A percentile compares a stretch with the other conserved stretches of the same genome.
Evolutionary conservation across 2,113 vertebrate genomes (phyloP).

Genomic region (Psittacus erithacus): DNA sequence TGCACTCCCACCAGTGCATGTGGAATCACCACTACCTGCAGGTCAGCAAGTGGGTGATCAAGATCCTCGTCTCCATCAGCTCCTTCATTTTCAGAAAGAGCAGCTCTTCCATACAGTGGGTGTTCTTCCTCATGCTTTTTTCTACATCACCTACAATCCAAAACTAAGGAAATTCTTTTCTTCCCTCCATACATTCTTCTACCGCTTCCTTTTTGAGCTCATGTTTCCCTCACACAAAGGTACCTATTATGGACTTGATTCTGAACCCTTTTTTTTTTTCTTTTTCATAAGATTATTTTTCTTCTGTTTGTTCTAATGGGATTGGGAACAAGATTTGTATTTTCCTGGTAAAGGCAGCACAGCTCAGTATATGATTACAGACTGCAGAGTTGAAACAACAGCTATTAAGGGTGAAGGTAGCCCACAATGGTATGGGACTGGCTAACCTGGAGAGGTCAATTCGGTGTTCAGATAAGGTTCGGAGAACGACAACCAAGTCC

Average conservation of each 20-base stretch:
- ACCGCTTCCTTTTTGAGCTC: background rate
- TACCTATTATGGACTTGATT: background rate
- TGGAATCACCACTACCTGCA: background rate
- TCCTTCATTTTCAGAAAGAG: background rate
- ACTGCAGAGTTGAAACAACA: background rate
- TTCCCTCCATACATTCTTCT: background rate
- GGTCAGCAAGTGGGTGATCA: background rate
- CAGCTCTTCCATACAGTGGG: fast-evolving
- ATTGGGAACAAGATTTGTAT: background rate
- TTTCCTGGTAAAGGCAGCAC: background rate
- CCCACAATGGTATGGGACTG: background rate
- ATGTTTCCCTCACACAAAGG: background rate
- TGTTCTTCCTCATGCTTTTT: background rate
- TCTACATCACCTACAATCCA: background rate
- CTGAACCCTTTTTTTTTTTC: background rate
- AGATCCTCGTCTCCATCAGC: background rate
- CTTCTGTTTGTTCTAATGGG: background rate
- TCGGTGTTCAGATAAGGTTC: background rate
- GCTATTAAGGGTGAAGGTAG: background rate
- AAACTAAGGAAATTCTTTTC: background rate
- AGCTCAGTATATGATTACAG: background rate
- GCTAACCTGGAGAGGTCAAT: background rate
- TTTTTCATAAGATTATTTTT: background rate
- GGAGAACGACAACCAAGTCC: background rate
- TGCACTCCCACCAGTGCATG: fast-evolving